Evolutionary conservation across 2,888 invertebrate species (phyloP), one percentile per base, ranked within the genome.

Genomic region (Catocala sponsa): DNA sequence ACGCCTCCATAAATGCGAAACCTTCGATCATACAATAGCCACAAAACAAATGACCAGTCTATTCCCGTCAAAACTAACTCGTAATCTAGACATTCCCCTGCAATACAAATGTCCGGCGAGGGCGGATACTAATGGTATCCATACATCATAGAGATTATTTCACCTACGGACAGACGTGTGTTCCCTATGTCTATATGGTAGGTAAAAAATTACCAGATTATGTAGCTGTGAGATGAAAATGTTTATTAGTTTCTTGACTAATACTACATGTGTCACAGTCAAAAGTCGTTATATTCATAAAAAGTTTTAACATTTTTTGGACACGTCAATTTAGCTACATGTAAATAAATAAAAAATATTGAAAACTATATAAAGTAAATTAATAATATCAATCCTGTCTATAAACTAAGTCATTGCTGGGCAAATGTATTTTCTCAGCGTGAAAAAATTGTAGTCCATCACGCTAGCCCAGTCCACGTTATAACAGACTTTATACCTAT

Each of bases 21-120:
- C 35, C 7, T 38, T 38, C 9, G 9, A 38, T 44, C 43, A 43
- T 11, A 43, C 43, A 12, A 11, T 43, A 43, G 11, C 12, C 43
- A 43, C 15, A 51, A 41, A 52, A 71, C 42, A 59, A 64, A 68
- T 61, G 46, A 35, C 49, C 50, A 7, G 9, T 11, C 11, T 53
- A 59, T 59, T 55, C 2, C 63, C 50, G 72, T 65, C 59, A 63
- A 61, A 76, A 73, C 71, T 66, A 68, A 41, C 64, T n/a, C 43
- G 38, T 63, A 65, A 75, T 76, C 71, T 73, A 76, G 71, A 62
- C 70, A 72, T 76, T 62, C 60, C 72, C 74, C 74, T 60, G 2
- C 65, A 61, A 68, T 72, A 72, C 58, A 63, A 66, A 76, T 75
- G 66, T 53, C 51, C 35, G 66, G 59, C 42, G 59, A 49, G 54